Conservation (phyloP, 2,113 vertebrate genomes). For the Mystacornis crossleyi region DNA sequence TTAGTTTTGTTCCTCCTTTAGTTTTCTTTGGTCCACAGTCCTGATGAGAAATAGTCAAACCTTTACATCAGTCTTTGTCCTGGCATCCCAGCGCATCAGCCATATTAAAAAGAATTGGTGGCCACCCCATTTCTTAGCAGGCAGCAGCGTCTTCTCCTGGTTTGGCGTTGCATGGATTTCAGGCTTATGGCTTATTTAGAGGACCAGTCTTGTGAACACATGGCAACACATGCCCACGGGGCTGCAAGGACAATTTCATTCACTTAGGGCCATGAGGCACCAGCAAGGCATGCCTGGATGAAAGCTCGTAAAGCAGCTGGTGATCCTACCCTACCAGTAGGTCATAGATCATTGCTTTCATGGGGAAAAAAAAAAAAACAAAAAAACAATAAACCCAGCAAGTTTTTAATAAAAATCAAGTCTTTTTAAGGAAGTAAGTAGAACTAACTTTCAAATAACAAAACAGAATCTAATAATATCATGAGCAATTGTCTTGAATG, state of each 20-base stretch:
- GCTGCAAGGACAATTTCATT: background rate
- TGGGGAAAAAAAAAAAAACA: too few species aligned
- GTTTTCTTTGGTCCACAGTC: background rate
- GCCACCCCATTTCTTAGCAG: background rate
- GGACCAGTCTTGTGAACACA: background rate
- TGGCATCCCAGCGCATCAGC: background rate
- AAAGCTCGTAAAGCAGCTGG: background rate
- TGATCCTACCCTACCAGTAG: background rate
- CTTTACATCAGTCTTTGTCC: background rate
- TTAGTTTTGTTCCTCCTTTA: background rate
- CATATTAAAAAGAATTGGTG: background rate
- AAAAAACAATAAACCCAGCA: too few species aligned
- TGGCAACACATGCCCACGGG: rapidly evolving
- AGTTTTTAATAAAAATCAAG: background rate
- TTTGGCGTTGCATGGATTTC: rapidly evolving
- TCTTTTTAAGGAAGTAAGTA: background rate
- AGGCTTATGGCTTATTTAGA: background rate
- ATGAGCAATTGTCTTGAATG: background rate
- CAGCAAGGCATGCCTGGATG: background rate
- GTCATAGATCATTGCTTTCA: background rate
- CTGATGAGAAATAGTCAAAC: background rate
- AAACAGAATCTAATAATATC: background rate
- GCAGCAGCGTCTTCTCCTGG: background rate
- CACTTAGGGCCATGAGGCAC: background rate
- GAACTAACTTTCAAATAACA: background rate